phyloP scores from a whole-genome alignment of 2,113 vertebrate genomes.

The Archocentrus centrarchus region DNA sequence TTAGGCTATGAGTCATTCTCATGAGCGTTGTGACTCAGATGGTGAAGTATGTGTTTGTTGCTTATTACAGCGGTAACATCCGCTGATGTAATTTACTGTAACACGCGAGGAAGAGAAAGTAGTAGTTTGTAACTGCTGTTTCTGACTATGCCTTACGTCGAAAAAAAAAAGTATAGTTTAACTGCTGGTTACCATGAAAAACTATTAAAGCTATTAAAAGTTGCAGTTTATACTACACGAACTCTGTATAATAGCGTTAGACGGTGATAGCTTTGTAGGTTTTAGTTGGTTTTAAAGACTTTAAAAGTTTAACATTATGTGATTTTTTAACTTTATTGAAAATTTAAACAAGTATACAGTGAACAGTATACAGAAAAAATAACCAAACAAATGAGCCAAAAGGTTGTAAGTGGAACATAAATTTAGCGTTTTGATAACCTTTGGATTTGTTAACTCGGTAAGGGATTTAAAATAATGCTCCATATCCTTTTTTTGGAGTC shows the following conservation, averaged over 20 bases:
- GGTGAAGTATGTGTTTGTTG: background rate
- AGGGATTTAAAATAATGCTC: too few relatives aligned
- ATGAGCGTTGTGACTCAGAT: constrained; percentile 14
- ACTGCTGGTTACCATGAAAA: background rate
- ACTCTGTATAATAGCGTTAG: background rate
- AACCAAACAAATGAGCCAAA: too few relatives aligned
- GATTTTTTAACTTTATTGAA: too few relatives aligned
- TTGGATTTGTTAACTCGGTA: too few relatives aligned
- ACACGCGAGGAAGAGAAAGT: background rate
- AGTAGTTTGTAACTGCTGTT: too few relatives aligned
- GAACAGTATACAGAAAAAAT: too few relatives aligned
- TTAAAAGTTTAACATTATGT: background rate
- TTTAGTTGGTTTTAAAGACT: background rate
- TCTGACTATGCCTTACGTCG: background rate
- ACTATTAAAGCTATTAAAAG: background rate
- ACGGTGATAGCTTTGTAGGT: background rate
- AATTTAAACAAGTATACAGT: too few relatives aligned
- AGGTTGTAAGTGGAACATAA: too few relatives aligned
- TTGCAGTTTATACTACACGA: background rate
- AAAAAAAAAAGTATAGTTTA: background rate
- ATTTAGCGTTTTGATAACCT: too few relatives aligned
- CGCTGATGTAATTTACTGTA: background rate
- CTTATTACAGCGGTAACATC: background rate
- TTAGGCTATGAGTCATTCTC: background rate
- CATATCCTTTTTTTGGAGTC: too few relatives aligned